Conservation (phyloP, 2,113 vertebrate genomes). For the Prolemur simus region DNA sequence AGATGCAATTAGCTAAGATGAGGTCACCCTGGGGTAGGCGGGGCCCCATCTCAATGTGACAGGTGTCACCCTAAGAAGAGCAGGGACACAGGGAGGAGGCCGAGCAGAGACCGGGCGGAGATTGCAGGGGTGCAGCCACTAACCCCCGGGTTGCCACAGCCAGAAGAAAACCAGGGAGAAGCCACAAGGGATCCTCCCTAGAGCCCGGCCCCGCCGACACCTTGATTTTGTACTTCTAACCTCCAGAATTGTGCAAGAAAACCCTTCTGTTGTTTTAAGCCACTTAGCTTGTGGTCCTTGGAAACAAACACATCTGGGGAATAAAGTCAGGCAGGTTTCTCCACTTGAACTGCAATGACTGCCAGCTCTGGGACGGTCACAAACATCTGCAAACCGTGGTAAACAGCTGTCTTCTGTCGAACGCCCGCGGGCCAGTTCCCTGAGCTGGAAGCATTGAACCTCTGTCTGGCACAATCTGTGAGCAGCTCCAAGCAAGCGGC, state of each 20-base stretch:
- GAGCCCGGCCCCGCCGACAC: rapidly evolving
- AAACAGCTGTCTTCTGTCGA: slow-evolving; percentile 48
- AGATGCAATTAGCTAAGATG: not conserved
- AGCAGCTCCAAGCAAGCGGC: slow-evolving; percentile 56
- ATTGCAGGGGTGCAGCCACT: rapidly evolving
- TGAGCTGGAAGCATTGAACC: not conserved
- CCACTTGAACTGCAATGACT: not conserved
- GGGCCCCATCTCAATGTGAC: no score
- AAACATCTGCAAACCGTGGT: not conserved
- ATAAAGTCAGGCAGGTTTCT: not conserved
- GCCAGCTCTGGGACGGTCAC: not conserved
- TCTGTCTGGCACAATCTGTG: slow-evolving; percentile 42
- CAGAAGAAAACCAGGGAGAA: not conserved
- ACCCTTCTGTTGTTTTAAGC: no score
- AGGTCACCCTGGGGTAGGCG: not conserved
- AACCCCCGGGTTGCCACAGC: not conserved
- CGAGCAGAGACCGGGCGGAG: rapidly evolving
- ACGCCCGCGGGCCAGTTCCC: slow-evolving; percentile 53
- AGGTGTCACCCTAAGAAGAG: not conserved
- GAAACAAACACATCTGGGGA: rapidly evolving
- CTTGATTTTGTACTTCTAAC: not conserved
- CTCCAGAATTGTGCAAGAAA: not conserved
- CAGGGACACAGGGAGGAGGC: not conserved
- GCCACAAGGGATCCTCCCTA: rapidly evolving
- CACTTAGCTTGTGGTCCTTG: not conserved